Evolutionary conservation across 1,140 invertebrate genomes (phyloP), one percentile per base, ranked within the genome.

Genomic region (Drosophila ambigua): DNA sequence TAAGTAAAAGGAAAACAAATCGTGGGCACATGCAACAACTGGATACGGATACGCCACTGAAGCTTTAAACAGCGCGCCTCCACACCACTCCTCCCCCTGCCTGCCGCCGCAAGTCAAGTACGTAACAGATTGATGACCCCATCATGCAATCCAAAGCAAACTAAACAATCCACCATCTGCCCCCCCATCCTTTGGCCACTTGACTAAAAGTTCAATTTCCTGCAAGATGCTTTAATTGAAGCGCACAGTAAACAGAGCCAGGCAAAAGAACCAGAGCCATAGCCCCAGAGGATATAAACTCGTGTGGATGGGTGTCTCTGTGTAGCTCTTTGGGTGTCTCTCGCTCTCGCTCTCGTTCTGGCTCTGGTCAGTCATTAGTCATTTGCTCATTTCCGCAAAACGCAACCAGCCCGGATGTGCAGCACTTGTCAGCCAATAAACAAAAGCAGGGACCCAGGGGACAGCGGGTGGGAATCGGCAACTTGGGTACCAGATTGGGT

Each of bases 391-490:
- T 87, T 87, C 83, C 83, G 83, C 64, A 81, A 76, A 71, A 72
- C 66, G 82, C 79, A 82, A 39, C 35, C 35, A 13, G 71, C 79
- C 73, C 83, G 82, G 82, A 87, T 87, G 79, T 78, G 80, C 83
- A 87, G 82, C 83, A 87, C 82, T 88, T 87, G 83, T 88, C 78
- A 87, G 82, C 83, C 82, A 87, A 87, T 87, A 87, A 87, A 88
- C 82, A 88, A 78, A 68, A 62, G 60, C 73, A 39, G 55, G 35
- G 35, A 13, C 35, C 11, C 66, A 65, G 44, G 41, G 41, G 51
- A 46, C 23, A 43, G 41, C 28, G 15, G 46, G 15, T 16, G 26
- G 43, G 4, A 26, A 45, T 13, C 5, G 41, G 41, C 43, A 39
- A 39, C 28, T 15, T 15, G 31, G 24, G 0, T 11, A 13, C 35